These are phyloP conservation scores for Falco punctatus DNA, from an alignment of 2,113 vertebrate species.

Conservation along the genomic window DNA sequence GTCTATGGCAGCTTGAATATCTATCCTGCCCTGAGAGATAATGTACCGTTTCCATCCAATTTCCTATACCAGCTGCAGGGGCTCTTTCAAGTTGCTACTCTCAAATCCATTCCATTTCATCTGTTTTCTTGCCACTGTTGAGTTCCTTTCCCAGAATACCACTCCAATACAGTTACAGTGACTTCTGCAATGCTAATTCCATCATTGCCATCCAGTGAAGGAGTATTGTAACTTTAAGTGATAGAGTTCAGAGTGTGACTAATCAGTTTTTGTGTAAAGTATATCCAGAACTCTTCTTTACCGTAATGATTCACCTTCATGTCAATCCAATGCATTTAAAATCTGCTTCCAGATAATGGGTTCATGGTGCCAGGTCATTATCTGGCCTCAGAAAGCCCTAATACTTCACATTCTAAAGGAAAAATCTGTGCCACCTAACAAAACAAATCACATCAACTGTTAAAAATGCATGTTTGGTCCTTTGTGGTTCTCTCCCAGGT, in stretches of 20 bases:
- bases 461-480: neutral
- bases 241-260: neutral
- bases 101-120: neutral
- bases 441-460: neutral
- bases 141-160: neutral
- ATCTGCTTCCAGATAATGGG: neutral
- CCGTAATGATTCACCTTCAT: neutral
- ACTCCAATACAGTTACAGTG: neutral
- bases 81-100: neutral
- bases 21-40: neutral
- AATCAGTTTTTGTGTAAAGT: neutral
- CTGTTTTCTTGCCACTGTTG: neutral
- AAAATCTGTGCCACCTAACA: neutral
- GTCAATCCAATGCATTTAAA: constrained; percentile 42
- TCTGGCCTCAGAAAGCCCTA: neutral
- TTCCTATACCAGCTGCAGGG: neutral
- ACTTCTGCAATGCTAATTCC: neutral
- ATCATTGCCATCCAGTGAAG: neutral
- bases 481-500: neutral
- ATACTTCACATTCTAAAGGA: neutral
- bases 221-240: neutral
- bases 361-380: neutral
- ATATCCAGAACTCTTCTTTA: neutral
- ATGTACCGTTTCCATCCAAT: neutral
- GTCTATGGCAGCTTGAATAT: neutral